phyloP scores from a whole-genome alignment of 2,113 vertebrate genomes.

The Pterocles burchelli region DNA sequence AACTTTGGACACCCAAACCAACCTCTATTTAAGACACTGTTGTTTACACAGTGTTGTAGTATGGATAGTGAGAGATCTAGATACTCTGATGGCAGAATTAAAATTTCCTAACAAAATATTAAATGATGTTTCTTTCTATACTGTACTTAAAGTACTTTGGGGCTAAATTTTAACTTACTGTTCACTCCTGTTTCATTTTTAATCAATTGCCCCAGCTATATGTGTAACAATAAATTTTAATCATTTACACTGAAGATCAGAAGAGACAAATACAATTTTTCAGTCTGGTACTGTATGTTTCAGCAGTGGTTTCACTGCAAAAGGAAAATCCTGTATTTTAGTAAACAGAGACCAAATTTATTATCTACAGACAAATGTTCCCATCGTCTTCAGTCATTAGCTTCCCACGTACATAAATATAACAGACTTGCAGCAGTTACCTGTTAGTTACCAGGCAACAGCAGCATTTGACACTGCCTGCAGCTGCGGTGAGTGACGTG shows the following conservation, averaged over 20 bases:
- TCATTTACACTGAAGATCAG: neutral
- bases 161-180: neutral
- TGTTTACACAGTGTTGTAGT: neutral
- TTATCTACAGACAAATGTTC: neutral
- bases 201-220: neutral
- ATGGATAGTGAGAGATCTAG: neutral
- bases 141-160: neutral
- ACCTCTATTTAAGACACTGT: neutral
- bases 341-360: neutral
- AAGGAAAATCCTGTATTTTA: neutral
- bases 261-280: neutral
- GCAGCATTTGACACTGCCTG: neutral
- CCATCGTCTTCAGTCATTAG: neutral
- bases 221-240: neutral
- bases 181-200: neutral
- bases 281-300: neutral
- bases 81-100: neutral
- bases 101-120: neutral
- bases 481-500: neutral
- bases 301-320: neutral
- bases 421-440: neutral
- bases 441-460: slow-evolving; percentile 65
- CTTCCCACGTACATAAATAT: neutral
- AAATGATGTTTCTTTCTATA: neutral
- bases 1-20: neutral